Evolutionary conservation across 2,888 invertebrate species (phyloP), one percentile per base, ranked within the genome.

Genomic region (Tricholauxania praeusta): DNA sequence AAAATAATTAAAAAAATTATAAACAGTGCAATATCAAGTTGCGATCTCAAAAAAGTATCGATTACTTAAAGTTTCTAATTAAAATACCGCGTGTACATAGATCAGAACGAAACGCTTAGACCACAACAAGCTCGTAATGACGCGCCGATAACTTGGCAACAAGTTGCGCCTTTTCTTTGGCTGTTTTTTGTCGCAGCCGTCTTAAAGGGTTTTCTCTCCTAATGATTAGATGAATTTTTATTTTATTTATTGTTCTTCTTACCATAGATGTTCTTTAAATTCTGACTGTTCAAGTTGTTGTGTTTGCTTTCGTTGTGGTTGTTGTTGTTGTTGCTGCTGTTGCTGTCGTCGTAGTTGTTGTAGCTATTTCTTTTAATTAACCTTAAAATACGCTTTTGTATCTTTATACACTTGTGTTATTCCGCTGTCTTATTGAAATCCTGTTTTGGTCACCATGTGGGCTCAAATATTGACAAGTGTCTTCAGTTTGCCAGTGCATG

Each of bases 281-380:
- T 39, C 10, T 39, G 39, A 10, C 39, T 39, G 7, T 39, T 39
- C 0, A 7, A 14, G 28, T 47, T 39, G 39, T 47, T 63, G n/a
- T n/a, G 2, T 1, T 47, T 48, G 47, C 3, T 62, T 39, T 62
- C 10, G 2, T 39, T 39, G 39, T 15, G 7, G 3, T 55, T 32
- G 53, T 32, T 57, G 48, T 19, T 67, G 28, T 28, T 51, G 51
- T 52, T 17, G 3, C 47, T 32, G 53, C 32, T 57, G 48, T 19
- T 67, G 28, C n/a, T 51, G 51, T 52, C 12, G 32, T 28, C 60
- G 4, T 51, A 6, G 17, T 69, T 32, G 51, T 19, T 69, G 62
- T 51, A 39, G 60, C 32, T 60, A 51, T 69, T 69, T 69, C 69
- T 51, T 28, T 69, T 69, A 69, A 69, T 69, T 69, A 69, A 49